Percentiles rank a stretch among this genome's conserved stretches.
phyloP scores from a whole-genome alignment of 2,797 vertebrate species.

The Cryptoprocta ferox region DNA sequence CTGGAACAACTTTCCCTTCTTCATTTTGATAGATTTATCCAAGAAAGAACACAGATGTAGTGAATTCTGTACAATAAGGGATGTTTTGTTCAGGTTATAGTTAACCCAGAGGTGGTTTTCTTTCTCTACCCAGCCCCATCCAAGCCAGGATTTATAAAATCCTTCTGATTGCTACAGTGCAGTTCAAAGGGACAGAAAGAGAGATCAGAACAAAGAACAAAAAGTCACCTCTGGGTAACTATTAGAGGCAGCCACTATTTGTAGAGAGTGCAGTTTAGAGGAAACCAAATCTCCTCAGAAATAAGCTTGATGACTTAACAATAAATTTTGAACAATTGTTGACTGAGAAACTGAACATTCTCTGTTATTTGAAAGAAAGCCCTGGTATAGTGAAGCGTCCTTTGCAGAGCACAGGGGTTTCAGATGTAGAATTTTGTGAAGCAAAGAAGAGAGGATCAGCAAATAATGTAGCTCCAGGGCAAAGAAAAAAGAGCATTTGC shows the following conservation, averaged over 20 bases:
- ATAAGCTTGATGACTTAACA: constrained; percentile 68
- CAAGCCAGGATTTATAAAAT: constrained; percentile 57
- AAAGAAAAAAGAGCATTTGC: constrained; percentile 47
- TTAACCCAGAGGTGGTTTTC: constrained; percentile 34
- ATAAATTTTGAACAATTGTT: constrained; percentile 58
- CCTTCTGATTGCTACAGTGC: background rate
- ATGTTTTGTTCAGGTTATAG: constrained; percentile 4
- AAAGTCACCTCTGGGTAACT: constrained; percentile 50
- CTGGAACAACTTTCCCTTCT: background rate
- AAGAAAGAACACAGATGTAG: constrained; percentile 4
- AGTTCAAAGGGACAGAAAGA: constrained; percentile 61
- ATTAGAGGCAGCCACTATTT: background rate
- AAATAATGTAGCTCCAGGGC: constrained; percentile 29
- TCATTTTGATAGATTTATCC: constrained; percentile 56
- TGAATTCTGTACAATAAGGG: constrained; percentile 37
- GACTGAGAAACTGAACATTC: constrained; percentile 24
- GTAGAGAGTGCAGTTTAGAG: constrained; percentile 34
- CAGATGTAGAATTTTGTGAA: constrained; percentile 58
- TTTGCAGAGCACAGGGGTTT: constrained; percentile 13
- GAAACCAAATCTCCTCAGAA: constrained; percentile 46
- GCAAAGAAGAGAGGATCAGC: constrained; percentile 46
- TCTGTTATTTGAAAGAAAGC: constrained; percentile 44
- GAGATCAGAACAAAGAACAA: constrained; percentile 50
- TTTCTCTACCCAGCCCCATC: background rate
- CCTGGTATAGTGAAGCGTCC: background rate